Evolutionary conservation across 2,113 vertebrate species (phyloP).

Genomic region (Carettochelys insculpta): DNA sequence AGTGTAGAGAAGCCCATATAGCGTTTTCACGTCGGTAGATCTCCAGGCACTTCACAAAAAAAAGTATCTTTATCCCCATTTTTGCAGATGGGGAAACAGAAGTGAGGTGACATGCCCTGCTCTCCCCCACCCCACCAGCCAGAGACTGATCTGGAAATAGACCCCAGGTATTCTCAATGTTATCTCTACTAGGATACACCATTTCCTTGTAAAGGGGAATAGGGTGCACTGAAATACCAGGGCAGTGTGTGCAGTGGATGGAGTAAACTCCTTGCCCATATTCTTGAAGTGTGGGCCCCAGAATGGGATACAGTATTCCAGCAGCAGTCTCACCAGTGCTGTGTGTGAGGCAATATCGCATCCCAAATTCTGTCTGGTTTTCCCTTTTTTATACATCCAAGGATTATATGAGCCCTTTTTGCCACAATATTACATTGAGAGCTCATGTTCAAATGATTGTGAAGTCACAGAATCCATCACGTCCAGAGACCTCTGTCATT

Average conservation of each 20-base stretch:
- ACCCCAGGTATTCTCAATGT: not conserved
- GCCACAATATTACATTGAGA: not conserved
- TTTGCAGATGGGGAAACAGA: not conserved
- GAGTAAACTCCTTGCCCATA: not conserved
- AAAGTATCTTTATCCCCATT: not conserved
- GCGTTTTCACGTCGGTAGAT: not conserved
- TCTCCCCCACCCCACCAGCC: not conserved
- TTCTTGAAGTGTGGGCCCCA: not conserved
- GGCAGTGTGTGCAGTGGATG: not conserved
- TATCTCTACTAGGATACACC: too few species aligned
- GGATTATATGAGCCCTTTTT: not conserved
- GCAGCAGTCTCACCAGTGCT: not conserved
- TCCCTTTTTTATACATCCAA: not conserved
- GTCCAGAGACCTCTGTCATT: too few species aligned
- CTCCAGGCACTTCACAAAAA: not conserved
- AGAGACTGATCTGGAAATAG: not conserved
- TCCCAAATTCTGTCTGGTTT: not conserved
- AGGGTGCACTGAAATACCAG: not conserved
- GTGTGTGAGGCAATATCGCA: not conserved
- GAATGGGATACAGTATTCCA: not conserved
- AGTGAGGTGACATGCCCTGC: not conserved
- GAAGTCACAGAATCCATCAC: too few species aligned
- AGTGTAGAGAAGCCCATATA: too few species aligned
- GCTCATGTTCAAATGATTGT: accelerated
- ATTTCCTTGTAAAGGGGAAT: too few species aligned